Conservation (phyloP, 2,797 vertebrate genomes). For the Steatocranus sp. region DNA sequence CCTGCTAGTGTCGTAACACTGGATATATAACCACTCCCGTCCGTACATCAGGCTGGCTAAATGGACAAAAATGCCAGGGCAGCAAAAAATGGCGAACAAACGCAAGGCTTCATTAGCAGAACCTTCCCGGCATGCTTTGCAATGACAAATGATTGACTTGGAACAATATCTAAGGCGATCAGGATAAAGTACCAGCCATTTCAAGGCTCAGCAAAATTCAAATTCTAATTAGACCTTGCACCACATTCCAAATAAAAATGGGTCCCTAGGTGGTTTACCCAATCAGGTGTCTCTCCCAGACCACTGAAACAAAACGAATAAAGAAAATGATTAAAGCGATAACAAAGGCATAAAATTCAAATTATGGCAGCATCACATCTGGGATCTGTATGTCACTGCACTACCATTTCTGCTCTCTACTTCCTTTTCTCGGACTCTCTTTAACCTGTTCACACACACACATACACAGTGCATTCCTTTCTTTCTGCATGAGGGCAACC, state of each 20-base stretch:
- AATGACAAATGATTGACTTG: constrained; percentile 99
- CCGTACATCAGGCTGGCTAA: constrained; percentile 69
- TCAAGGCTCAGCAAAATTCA: constrained; percentile 99
- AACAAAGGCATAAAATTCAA: constrained; percentile 99
- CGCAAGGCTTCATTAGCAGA: constrained; percentile 79
- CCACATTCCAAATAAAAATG: constrained; percentile 99
- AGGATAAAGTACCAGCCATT: constrained; percentile 99
- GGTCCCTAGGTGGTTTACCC: constrained; percentile 99
- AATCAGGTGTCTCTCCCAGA: constrained; percentile 98
- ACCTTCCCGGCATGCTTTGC: constrained; percentile 86
- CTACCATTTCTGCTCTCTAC: constrained; percentile 71
- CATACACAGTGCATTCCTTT: constrained; percentile 60
- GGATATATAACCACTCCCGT: constrained; percentile 65
- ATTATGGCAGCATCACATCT: constrained; percentile 99
- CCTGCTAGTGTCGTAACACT: constrained; percentile 52
- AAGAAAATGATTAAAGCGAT: constrained; percentile 99
- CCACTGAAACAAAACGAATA: constrained; percentile 99
- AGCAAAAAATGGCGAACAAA: constrained; percentile 73
- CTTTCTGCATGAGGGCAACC: constrained; percentile 81
- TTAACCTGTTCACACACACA: constrained; percentile 4
- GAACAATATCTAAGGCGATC: constrained; percentile 99
- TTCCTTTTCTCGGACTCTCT: constrained; percentile 40
- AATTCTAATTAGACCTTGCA: constrained; percentile 99
- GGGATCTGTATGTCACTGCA: constrained; percentile 96
- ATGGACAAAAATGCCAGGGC: constrained; percentile 78